Evolutionary conservation across 1,140 invertebrate genomes (phyloP).

Genomic region (Goniozus legneri): DNA sequence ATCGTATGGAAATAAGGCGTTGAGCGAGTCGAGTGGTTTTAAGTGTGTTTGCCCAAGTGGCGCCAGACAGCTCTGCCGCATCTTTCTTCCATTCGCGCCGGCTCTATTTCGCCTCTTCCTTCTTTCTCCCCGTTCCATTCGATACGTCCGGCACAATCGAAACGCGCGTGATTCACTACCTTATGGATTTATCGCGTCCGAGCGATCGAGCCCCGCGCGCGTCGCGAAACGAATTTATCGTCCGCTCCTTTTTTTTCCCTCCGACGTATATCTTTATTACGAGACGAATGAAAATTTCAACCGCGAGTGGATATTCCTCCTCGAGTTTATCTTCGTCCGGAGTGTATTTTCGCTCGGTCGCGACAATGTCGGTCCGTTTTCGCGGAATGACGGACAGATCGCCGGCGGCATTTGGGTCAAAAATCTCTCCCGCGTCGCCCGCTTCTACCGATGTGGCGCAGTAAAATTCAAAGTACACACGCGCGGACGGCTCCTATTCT

Average conservation of each 20-base stretch:
- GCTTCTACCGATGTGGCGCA: constrained; percentile 28
- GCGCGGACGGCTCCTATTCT: constrained; percentile 24
- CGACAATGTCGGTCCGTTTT: too few relatives aligned
- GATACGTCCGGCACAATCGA: background rate
- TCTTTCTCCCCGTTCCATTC: background rate
- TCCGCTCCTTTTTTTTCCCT: too few relatives aligned
- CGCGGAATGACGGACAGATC: constrained; percentile 12
- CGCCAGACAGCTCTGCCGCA: constrained; percentile 21
- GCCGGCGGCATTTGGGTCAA: constrained; percentile 43
- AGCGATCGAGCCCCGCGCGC: constrained; percentile 3
- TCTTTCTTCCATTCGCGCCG: constrained; percentile 12
- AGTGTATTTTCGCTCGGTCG: too few relatives aligned
- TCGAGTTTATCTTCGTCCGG: too few relatives aligned
- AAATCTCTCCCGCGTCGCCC: constrained; percentile 44
- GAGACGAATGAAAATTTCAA: constrained; percentile 3
- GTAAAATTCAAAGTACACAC: constrained; percentile 28
- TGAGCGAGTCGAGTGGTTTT: constrained; percentile 35
- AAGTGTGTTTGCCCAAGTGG: constrained; percentile 33
- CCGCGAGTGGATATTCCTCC: too few relatives aligned
- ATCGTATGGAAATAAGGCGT: constrained; percentile 41
- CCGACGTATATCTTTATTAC: too few relatives aligned
- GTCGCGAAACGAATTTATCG: background rate
- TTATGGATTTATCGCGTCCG: constrained; percentile 11
- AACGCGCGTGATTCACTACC: constrained; percentile 9
- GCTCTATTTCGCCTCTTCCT: background rate